These are phyloP conservation scores for Sternarchorhynchus goeldii DNA, from an alignment of 2,797 vertebrate genomes.

Conservation along the genomic window DNA sequence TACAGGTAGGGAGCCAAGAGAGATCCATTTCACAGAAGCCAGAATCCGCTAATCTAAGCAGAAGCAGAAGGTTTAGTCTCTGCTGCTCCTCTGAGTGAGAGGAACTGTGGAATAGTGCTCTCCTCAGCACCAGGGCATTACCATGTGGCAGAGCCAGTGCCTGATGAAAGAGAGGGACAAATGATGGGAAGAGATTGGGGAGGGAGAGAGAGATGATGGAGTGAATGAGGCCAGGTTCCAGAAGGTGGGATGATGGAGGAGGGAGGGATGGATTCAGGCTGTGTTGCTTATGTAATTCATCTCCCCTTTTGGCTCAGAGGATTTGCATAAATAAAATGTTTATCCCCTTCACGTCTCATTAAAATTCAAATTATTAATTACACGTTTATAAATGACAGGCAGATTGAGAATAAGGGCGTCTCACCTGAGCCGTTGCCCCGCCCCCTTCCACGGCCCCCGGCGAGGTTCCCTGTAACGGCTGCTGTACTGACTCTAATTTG, in stretches of 20 bases:
- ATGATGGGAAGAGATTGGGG: constrained; percentile 11
- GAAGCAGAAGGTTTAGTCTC: too few relatives aligned
- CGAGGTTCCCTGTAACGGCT: background rate
- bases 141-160: background rate
- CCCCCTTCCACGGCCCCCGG: too few relatives aligned
- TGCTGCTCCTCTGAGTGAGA: too few relatives aligned
- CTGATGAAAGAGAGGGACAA: background rate
- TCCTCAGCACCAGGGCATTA: too few relatives aligned
- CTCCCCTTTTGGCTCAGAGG: constrained; percentile 55
- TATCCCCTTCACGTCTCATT: constrained; percentile 54
- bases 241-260: constrained; percentile 35
- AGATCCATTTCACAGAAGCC: too few relatives aligned
- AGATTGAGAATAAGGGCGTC: constrained; percentile 42
- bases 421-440: constrained; percentile 28
- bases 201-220: constrained; percentile 51
- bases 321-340: constrained; percentile 66
- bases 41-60: too few relatives aligned
- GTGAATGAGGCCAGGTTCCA: constrained; percentile 62
- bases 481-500: background rate
- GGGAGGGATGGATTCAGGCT: constrained; percentile 50
- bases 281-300: constrained; percentile 61
- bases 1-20: too few relatives aligned
- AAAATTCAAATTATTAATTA: constrained; percentile 64
- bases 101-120: too few relatives aligned
- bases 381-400: constrained; percentile 58